Evolutionary conservation across 2,888 invertebrate genomes (phyloP), one percentile per base, ranked within the genome.

Genomic region (Dione vanillae): DNA sequence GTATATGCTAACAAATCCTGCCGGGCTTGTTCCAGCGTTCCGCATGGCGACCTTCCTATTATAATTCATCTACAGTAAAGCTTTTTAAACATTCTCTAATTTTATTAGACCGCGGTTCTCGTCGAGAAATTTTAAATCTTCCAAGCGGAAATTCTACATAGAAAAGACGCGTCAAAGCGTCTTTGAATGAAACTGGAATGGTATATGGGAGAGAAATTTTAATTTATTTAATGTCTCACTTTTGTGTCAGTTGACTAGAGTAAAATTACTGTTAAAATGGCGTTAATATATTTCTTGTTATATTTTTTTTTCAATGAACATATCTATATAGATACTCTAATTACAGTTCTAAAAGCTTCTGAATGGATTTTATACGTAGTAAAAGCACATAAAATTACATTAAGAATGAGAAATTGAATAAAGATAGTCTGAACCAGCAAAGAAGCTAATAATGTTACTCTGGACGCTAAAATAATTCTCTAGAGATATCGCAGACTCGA

Each of bases 401-500:
- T 35, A 66, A 64, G 65, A 59, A 71, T 65, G 45, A 61, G 47
- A 65, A 71, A 69, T 69, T 51, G 61, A 74, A 70, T 70, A 71
- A 71, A 49, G 62, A 40, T n/a, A 69, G 58, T 67, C 67, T 67
- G 65, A 59, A 52, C 62, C 66, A 66, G 64, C 19, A 67, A 74
- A 70, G 69, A 65, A 71, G 71, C 71, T 71, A 74, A 74, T 74
- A 71, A 71, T 65, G 71, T 74, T 74, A 71, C 49, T 47, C 65
- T 47, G 65, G 69, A 71, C 65, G 71, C 69, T 74, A 71, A 74
- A 71, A 69, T 74, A 74, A 74, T 71, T 84, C 77, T 77, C 81
- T 82, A 82, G 81, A 82, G 83, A 83, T 83, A 83, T 84, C 83
- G 84, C 85, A 84, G 88, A 85, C 87, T 85, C 86, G 89, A 90